A percentile compares a stretch with the other conserved stretches of the same genome.
These are phyloP conservation scores for Netelia fuscicornis DNA, from an alignment of 2,888 invertebrate species.

Conservation along the genomic window DNA sequence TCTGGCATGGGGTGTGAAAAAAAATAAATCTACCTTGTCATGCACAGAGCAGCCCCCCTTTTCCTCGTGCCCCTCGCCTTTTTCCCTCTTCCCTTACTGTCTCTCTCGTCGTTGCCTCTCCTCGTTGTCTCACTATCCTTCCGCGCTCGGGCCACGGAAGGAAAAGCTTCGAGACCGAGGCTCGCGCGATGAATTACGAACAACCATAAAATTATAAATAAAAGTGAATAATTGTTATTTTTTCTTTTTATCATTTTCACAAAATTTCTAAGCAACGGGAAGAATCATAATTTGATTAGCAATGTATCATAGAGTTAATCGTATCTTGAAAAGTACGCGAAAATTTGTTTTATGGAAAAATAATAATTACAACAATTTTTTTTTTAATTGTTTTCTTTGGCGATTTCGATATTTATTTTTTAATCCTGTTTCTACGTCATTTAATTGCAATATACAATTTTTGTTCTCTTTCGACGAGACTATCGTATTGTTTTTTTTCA, in stretches of 20 bases:
- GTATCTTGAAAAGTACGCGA: no score
- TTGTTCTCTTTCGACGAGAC: no score
- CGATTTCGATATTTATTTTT: not conserved
- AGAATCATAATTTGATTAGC: no score
- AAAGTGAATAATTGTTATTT: not conserved
- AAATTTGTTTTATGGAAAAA: not conserved
- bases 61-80: slow-evolving; percentile 27
- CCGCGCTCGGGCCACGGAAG: slow-evolving; percentile 30
- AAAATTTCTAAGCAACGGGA: no score
- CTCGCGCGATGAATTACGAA: slow-evolving; percentile 16
- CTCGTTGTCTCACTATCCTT: slow-evolving; percentile 67
- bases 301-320: no score
- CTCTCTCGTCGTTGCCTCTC: slow-evolving; percentile 1
- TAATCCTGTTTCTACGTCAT: not conserved
- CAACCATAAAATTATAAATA: slow-evolving; percentile 9
- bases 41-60: slow-evolving; percentile 81
- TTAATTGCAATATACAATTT: no score
- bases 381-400: not conserved
- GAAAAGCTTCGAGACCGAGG: slow-evolving; percentile 55
- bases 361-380: not conserved
- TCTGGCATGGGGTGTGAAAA: slow-evolving; percentile 82
- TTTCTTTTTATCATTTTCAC: not conserved
- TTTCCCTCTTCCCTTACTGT: slow-evolving; percentile 17
- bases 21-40: slow-evolving; percentile 84
- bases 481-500: no score